Conservation (phyloP, 2,113 vertebrate species). For the Thryonomys swinderianus region DNA sequence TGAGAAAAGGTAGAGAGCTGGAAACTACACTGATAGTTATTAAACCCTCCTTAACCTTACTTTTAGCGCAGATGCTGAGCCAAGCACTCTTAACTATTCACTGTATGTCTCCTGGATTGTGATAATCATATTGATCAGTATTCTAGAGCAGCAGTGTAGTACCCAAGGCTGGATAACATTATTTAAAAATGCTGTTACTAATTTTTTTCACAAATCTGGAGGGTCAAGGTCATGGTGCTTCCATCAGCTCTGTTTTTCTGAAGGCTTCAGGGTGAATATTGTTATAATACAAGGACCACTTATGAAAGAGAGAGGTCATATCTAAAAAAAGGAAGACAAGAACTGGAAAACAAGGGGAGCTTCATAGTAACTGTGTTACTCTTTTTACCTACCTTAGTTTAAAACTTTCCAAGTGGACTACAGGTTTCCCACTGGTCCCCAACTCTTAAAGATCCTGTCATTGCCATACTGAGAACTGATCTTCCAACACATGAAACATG, state of each 20-base stretch:
- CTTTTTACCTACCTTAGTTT: background rate
- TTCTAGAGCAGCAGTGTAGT: background rate
- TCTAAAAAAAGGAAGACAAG: background rate
- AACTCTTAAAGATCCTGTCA: background rate
- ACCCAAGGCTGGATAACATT: background rate
- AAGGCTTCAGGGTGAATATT: too few species aligned
- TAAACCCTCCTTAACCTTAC: background rate
- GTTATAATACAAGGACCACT: background rate
- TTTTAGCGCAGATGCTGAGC: background rate
- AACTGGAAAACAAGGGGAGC: background rate
- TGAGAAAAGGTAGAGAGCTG: background rate
- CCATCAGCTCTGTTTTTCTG: background rate
- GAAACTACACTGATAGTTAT: too few species aligned
- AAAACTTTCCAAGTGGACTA: background rate
- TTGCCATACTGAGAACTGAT: background rate
- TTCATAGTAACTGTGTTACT: too few species aligned
- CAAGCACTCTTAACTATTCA: background rate
- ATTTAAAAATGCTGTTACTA: background rate
- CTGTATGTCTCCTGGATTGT: background rate
- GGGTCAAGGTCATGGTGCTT: background rate
- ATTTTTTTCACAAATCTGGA: background rate
- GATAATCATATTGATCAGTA: background rate
- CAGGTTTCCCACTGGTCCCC: background rate
- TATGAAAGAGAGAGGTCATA: background rate
- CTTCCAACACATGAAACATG: background rate